phyloP scores from a whole-genome alignment of 2,113 vertebrate species.

The Leucosticte australis region DNA sequence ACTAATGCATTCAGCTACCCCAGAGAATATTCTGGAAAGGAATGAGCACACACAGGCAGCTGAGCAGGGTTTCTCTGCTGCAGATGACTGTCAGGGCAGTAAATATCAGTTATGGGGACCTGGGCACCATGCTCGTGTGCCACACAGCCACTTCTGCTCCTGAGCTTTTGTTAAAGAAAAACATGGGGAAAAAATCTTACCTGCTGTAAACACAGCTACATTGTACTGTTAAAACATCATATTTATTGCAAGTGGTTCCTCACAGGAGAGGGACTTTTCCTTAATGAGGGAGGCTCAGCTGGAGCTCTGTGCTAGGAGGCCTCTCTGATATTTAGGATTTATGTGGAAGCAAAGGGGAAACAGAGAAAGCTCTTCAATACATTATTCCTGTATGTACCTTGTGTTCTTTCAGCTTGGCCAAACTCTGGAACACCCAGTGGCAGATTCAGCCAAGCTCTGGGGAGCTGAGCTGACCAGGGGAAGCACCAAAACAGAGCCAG shows the following conservation, averaged over 20 bases:
- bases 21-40: not conserved
- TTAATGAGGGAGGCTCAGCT: not conserved
- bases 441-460: not conserved
- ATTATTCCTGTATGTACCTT: not conserved
- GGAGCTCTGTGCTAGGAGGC: not conserved
- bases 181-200: not conserved
- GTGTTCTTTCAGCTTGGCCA: not conserved
- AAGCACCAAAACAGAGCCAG: not conserved
- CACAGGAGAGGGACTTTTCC: not conserved
- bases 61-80: not conserved
- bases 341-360: not conserved
- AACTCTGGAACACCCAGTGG: not conserved
- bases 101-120: conserved; percentile 1
- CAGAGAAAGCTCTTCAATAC: not conserved
- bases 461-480: not conserved
- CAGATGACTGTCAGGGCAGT: not conserved
- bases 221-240: not conserved
- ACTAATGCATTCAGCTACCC: not conserved
- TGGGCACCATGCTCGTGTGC: not conserved
- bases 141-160: not conserved
- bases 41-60: not conserved
- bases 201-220: not conserved
- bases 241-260: not conserved
- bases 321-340: not conserved
- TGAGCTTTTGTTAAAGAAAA: conserved; percentile 7